A percentile compares a stretch with the other conserved stretches of the same genome.
Conservation (phyloP, 2,113 vertebrate genomes). For the Loxodonta africana region DNA sequence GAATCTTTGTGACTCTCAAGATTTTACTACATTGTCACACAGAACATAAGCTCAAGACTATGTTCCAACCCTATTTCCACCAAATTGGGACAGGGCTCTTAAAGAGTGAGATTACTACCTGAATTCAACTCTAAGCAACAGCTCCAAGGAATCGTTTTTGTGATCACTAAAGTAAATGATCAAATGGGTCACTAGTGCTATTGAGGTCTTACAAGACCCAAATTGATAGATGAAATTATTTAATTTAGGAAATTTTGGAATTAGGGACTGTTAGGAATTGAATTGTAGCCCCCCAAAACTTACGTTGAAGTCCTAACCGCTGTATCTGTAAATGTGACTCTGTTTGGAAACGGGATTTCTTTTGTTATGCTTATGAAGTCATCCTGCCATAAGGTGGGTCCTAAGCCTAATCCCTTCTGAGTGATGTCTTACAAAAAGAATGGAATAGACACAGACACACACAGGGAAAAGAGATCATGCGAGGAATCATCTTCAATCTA, state of each 20-base stretch:
- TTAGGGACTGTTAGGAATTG: background rate
- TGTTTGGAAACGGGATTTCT: background rate
- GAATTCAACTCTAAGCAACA: background rate
- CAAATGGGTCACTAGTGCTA: background rate
- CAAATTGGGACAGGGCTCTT: background rate
- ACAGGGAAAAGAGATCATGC: background rate
- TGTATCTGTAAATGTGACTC: background rate
- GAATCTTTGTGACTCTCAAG: background rate
- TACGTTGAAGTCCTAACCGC: background rate
- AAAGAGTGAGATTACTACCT: background rate
- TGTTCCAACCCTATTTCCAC: background rate
- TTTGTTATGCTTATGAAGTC: background rate
- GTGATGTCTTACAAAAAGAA: background rate
- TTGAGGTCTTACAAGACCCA: background rate
- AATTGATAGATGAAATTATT: background rate
- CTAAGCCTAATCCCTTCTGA: background rate
- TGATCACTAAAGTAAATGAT: background rate
- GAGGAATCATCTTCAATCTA: background rate
- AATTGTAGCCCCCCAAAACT: background rate
- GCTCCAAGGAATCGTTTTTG: background rate
- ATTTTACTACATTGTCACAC: background rate
- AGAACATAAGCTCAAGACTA: background rate
- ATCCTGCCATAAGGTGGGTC: background rate
- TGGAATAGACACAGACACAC: background rate
- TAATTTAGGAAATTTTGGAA: slow-evolving; percentile 46